Percentiles rank a stretch among this genome's conserved stretches.
Evolutionary conservation across 2,888 invertebrate genomes (phyloP).

Genomic region (Calliopum simillimum): DNA sequence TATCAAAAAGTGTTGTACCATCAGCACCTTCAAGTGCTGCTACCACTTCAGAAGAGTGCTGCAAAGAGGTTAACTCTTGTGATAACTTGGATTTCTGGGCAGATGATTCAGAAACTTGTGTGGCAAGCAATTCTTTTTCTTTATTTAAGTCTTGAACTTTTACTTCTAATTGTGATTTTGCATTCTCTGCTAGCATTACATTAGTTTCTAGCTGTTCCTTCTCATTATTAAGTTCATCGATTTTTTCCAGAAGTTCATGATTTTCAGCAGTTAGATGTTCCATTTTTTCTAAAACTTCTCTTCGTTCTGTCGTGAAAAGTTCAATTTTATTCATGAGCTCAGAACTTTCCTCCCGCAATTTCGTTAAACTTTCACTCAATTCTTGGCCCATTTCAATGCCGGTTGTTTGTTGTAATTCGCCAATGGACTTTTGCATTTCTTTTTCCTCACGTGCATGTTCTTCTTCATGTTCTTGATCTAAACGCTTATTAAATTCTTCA

Average conservation of each 20-base stretch:
- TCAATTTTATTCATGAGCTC: slow-evolving; percentile 78
- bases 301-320: slow-evolving; percentile 75
- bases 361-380: slow-evolving; percentile 71
- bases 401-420: background rate
- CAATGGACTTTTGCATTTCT: slow-evolving; percentile 21
- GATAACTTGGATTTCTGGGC: slow-evolving; percentile 56
- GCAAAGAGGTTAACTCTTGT: slow-evolving; percentile 59
- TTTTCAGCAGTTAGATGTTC: slow-evolving; percentile 74
- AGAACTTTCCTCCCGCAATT: slow-evolving; percentile 74
- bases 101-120: slow-evolving; percentile 53
- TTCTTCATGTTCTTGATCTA: slow-evolving; percentile 35
- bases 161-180: slow-evolving; percentile 57
- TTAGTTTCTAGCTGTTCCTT: slow-evolving; percentile 65
- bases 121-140: slow-evolving; percentile 64
- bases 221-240: slow-evolving; percentile 70
- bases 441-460: slow-evolving; percentile 3
- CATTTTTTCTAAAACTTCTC: slow-evolving; percentile 78
- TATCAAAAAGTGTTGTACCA: slow-evolving; percentile 56
- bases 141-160: slow-evolving; percentile 65
- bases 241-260: slow-evolving; percentile 69
- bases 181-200: slow-evolving; percentile 44
- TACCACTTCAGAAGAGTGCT: slow-evolving; percentile 61
- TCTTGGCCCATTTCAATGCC: slow-evolving; percentile 63
- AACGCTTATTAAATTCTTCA: slow-evolving; percentile 74
- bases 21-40: slow-evolving; percentile 54